A percentile compares a stretch with the other conserved stretches of the same genome.
phyloP scores from a whole-genome alignment of 1,140 invertebrate genomes.

The Brachystomella parvula region DNA sequence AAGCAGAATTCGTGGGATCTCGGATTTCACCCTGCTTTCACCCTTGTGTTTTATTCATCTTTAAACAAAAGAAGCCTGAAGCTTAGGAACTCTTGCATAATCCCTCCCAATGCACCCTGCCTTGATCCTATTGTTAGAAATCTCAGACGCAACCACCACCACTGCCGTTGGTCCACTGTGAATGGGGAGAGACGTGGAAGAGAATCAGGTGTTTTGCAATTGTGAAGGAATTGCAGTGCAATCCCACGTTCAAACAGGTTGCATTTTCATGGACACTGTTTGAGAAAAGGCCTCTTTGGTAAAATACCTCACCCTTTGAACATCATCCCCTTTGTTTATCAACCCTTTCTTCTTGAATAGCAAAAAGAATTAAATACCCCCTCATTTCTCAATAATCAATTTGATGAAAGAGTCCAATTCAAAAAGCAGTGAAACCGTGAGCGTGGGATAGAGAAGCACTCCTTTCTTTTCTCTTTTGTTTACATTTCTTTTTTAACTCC shows the following conservation, averaged over 20 bases:
- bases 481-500: not conserved
- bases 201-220: constrained; percentile 9
- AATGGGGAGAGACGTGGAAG: not conserved
- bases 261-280: not conserved
- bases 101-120: not conserved
- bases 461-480: not conserved
- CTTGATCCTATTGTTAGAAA: too few relatives aligned
- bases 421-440: not conserved
- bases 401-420: not conserved
- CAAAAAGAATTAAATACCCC: not conserved
- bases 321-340: not conserved
- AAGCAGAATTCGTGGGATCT: not conserved
- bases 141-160: too few relatives aligned
- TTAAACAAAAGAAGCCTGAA: constrained; percentile 5
- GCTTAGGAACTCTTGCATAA: not conserved
- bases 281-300: not conserved
- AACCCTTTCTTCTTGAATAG: not conserved
- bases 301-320: not conserved
- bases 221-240: not conserved
- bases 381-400: not conserved
- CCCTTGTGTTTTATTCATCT: not conserved
- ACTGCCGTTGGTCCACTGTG: not conserved
- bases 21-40: not conserved
- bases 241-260: not conserved
- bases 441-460: constrained; percentile 5